A percentile compares a stretch with the other conserved stretches of the same genome.
Conservation (phyloP, 2,797 vertebrate genomes). For the Tamandua tetradactyla region DNA sequence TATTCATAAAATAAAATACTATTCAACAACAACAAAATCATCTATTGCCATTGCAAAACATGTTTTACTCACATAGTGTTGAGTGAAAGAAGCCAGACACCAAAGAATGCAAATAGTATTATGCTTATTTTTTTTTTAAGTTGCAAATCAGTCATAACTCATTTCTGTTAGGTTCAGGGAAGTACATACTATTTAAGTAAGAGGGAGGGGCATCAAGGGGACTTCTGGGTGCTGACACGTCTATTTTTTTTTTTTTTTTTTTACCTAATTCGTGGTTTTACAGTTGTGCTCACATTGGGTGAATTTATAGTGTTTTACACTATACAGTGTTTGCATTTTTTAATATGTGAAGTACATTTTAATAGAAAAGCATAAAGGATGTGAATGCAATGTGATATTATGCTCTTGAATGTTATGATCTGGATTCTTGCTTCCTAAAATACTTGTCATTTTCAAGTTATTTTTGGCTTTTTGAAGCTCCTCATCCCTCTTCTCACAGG, state of each 20-base stretch:
- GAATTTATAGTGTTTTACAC: not conserved
- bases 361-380: not conserved
- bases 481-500: not conserved
- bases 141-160: not conserved
- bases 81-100: not conserved
- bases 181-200: not conserved
- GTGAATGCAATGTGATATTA: not conserved
- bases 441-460: not conserved
- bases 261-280: not conserved
- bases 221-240: not conserved
- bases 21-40: not conserved
- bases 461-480: not conserved
- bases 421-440: slow-evolving; percentile 23
- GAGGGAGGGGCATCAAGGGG: no score
- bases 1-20: not conserved
- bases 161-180: not conserved
- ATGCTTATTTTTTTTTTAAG: not conserved
- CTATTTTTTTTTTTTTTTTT: not conserved
- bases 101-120: not conserved
- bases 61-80: not conserved
- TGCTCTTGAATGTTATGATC: not conserved
- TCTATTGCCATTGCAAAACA: not conserved
- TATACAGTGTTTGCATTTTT: not conserved
- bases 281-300: not conserved
- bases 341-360: not conserved